Percentiles rank a stretch among this genome's conserved stretches.
phyloP scores from a whole-genome alignment of 1,140 invertebrate genomes.

The Drosophila pallidifrons region DNA sequence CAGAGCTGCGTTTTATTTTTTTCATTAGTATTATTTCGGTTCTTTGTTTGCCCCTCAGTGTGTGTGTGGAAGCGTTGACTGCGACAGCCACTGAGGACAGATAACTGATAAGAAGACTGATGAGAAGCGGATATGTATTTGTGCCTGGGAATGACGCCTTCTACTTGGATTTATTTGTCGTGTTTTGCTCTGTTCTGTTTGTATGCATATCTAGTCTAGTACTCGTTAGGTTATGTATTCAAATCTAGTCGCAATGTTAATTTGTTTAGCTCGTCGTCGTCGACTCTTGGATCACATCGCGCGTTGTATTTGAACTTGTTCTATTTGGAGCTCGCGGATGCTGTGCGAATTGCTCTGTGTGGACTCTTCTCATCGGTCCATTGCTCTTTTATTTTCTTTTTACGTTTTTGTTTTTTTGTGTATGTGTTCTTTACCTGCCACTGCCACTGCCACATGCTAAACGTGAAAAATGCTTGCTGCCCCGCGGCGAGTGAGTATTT shows the following conservation, averaged over 20 bases:
- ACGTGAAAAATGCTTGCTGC: constrained; percentile 20
- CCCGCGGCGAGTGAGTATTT: constrained; percentile 27
- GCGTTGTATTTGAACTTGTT: constrained; percentile 62
- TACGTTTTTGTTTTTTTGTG: not conserved
- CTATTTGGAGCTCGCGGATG: constrained; percentile 45
- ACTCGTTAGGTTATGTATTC: not conserved
- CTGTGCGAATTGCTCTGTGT: constrained; percentile 22
- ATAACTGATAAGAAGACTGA: constrained; percentile 44
- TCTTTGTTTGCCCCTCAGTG: constrained; percentile 47
- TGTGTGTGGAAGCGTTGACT: constrained; percentile 4
- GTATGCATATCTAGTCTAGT: constrained; percentile 14
- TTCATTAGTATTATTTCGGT: constrained; percentile 51
- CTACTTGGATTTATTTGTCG: not conserved
- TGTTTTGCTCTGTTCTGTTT: not conserved
- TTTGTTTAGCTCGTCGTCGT: not conserved
- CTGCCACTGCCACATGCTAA: constrained; percentile 43
- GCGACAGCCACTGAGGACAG: constrained; percentile 13
- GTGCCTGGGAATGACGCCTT: constrained; percentile 44
- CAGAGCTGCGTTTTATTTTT: constrained; percentile 37
- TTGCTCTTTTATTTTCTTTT: constrained; percentile 24
- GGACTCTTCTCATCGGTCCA: constrained; percentile 18
- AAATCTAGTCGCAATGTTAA: constrained; percentile 4
- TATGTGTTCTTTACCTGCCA: constrained; percentile 13
- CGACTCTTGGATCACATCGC: not conserved
- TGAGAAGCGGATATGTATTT: constrained; percentile 40